A percentile compares a stretch with the other conserved stretches of the same genome.
phyloP scores from a whole-genome alignment of 1,140 invertebrate genomes.

The Polyergus mexicanus region DNA sequence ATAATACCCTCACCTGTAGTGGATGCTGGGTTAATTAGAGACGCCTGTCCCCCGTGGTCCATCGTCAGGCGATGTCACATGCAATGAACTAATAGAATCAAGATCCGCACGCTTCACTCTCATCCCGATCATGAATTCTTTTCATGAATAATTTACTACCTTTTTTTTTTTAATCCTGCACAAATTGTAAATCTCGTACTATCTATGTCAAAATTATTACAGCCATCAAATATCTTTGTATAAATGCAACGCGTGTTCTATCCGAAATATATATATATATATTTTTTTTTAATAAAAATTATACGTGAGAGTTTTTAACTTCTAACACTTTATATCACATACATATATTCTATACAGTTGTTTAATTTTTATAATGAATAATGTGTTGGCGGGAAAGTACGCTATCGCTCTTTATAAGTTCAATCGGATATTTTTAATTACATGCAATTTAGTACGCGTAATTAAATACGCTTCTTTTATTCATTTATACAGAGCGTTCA shows the following conservation, averaged over 20 bases:
- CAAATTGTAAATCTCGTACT: background rate
- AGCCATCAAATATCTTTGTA: background rate
- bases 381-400: background rate
- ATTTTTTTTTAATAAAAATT: constrained; percentile 6
- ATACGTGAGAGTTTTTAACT: background rate
- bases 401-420: background rate
- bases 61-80: constrained; percentile 52
- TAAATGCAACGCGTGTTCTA: background rate
- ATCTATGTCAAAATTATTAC: background rate
- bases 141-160: background rate
- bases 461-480: background rate
- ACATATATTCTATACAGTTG: background rate
- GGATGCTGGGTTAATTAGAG: constrained; percentile 68
- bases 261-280: no score
- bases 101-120: constrained; percentile 19
- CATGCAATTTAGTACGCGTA: background rate
- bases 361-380: background rate
- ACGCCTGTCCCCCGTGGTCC: constrained; percentile 48
- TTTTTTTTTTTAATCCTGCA: background rate
- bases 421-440: background rate
- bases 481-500: background rate
- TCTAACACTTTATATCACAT: background rate
- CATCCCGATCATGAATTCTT: background rate
- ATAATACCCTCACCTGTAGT: constrained; percentile 8
- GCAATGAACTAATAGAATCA: constrained; percentile 54